Percentiles rank a stretch among this genome's conserved stretches.
Conservation (phyloP, 2,888 invertebrate genomes). For the Mythimna impura region DNA sequence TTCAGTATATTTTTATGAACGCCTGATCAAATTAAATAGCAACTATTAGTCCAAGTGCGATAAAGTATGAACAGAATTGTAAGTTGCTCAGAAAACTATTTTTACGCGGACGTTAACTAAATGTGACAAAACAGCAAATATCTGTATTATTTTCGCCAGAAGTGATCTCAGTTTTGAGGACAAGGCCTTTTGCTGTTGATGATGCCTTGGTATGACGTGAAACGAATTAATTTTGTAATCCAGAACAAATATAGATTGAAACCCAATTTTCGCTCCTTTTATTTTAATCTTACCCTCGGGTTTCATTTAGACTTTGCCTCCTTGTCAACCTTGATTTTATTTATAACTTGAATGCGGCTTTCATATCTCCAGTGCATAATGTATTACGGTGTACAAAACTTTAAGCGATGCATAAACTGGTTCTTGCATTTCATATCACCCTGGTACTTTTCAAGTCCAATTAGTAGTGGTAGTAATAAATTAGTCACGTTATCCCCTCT, state of each 20-base stretch:
- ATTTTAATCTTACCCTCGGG: conserved; percentile 24
- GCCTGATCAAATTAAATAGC: conserved; percentile 48
- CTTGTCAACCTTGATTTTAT: conserved; percentile 41
- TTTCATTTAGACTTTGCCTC: conserved; percentile 21
- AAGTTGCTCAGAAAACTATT: conserved; percentile 20
- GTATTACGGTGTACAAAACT: conserved; percentile 14
- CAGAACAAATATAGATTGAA: background rate
- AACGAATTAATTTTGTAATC: conserved; percentile 2
- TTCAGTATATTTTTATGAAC: conserved; percentile 8
- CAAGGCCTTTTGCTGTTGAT: background rate
- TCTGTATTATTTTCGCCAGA: background rate
- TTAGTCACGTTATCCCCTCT: background rate
- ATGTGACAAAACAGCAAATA: too few species aligned
- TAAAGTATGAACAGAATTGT: background rate
- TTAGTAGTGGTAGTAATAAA: conserved; percentile 1
- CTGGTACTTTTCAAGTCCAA: background rate
- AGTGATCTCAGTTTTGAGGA: background rate
- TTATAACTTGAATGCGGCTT: conserved; percentile 37
- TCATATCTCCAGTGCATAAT: conserved; percentile 18
- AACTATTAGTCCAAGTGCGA: conserved; percentile 17
- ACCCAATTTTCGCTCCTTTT: conserved; percentile 32
- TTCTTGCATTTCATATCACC: conserved; percentile 19
- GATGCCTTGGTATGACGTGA: background rate
- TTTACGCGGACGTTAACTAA: background rate
- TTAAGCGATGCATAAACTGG: conserved; percentile 8